phyloP scores from a whole-genome alignment of 2,797 vertebrate species.

The Diglossa cyanea region DNA sequence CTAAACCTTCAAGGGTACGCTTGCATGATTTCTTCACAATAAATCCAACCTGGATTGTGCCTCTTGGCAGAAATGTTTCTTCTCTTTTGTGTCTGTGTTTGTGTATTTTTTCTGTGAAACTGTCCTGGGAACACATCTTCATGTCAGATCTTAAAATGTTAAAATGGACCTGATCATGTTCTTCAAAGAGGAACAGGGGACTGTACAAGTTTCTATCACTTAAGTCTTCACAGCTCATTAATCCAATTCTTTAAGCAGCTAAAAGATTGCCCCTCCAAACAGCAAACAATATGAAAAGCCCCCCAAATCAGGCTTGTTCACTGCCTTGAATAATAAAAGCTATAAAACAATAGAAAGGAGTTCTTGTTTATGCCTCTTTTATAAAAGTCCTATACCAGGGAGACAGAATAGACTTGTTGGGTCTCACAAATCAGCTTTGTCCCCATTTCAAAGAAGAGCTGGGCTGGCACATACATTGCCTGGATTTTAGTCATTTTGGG shows the following conservation, averaged over 20 bases:
- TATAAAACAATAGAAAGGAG: neutral
- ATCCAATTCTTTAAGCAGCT: neutral
- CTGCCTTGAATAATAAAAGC: neutral
- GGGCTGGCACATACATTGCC: neutral
- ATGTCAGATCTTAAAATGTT: neutral
- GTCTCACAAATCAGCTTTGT: neutral
- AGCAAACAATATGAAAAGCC: neutral
- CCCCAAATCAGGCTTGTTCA: neutral
- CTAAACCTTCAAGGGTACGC: neutral
- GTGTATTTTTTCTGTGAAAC: neutral
- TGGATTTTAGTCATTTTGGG: slow-evolving; percentile 56
- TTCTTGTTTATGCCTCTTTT: neutral
- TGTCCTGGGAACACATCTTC: neutral
- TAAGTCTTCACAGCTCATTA: neutral
- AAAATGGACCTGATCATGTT: neutral
- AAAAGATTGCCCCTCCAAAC: neutral
- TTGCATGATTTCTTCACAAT: neutral
- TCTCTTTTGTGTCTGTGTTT: neutral
- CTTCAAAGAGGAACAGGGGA: neutral
- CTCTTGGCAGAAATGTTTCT: neutral
- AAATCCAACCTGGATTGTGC: neutral
- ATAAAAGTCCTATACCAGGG: neutral
- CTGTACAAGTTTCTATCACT: neutral
- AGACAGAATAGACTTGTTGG: neutral
- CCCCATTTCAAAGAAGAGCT: neutral